Base-by-base conservation (phyloP, 2,113 vertebrate species). In the Globicephala melas region DNA sequence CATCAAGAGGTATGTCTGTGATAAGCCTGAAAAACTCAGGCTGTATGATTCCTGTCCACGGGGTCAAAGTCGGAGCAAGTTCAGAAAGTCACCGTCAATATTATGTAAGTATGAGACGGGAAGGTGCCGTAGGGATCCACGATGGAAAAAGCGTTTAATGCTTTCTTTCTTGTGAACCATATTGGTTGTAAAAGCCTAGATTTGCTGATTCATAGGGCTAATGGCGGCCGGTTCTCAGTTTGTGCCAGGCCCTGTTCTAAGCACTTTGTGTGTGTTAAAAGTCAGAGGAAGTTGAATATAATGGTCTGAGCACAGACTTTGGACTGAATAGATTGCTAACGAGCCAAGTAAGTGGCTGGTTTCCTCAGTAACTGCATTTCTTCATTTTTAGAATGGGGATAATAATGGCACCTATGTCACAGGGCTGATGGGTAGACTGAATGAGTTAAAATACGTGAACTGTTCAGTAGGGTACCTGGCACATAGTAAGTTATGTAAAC, bases 1-100 rank as follows among this genome's bases (percentile, higher is more conserved):
- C 4, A 26, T 68, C n/a, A 21, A 91, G 50, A 93, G 95, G 62
- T 3, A 41, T 41, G 58, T 83, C 91, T 94, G 83, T 92, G 88
- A 74, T 31, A 53, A 80, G 15, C 17, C 55, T 91, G 23, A 89
- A 41, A 71, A 80, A 25, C 58, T 94, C 36, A 31, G 3, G 11
- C n/a, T 18, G 36, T 60, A 14, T 26, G 77, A 68, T 38, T 68
- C 5, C 21, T 70, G 58, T 67, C 70, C 25, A 3, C 10, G 33
- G 7, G 70, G 23, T 77, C 65, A 44, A 58, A 55, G 62, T 95
- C 71, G 58, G 73, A 82, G 80, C 76, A 50, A 38, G 25, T 41
- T 94, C 44, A n/a, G n/a, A 12, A 20, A 21, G 8, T 77, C 23
- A 10, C 6, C 11, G 5, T 89, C 31, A 38, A 2, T 53, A 1